Percentiles rank a stretch among this genome's conserved stretches.
Conservation (phyloP, 2,797 vertebrate species). For the Brachyalestes nurse region DNA sequence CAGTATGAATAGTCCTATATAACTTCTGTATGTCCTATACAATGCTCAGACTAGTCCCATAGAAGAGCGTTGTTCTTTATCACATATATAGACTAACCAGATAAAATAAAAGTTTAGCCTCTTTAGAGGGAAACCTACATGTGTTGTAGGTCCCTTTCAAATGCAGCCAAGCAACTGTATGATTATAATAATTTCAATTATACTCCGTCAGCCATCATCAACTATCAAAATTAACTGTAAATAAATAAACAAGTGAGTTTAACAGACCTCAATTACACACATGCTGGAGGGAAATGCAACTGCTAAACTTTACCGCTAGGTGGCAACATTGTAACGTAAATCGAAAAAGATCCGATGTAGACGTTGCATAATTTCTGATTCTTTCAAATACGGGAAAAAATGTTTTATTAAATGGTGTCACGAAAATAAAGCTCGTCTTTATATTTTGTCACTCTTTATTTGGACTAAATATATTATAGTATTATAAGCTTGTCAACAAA, state of each 20-base stretch:
- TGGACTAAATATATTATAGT: too few species aligned
- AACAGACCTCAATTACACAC: background rate
- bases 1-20: too few species aligned
- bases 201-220: background rate
- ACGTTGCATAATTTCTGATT: background rate
- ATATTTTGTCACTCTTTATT: too few species aligned
- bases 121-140: background rate
- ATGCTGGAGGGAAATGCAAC: slow-evolving; percentile 51
- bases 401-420: too few species aligned
- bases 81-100: background rate
- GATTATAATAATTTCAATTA: too few species aligned
- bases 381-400: background rate
- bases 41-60: background rate
- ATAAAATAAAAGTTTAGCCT: background rate
- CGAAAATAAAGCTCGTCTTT: background rate
- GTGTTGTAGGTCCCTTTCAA: too few species aligned
- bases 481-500: too few species aligned
- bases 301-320: slow-evolving; percentile 76
- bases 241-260: background rate
- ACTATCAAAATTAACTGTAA: background rate
- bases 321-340: slow-evolving; percentile 79
- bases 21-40: too few species aligned
- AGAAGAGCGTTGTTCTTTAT: background rate
- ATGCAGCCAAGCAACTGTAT: too few species aligned
- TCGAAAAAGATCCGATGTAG: background rate